These are phyloP conservation scores for Sebastes dallii DNA, from an alignment of 2,797 vertebrate genomes.

Conservation along the genomic window DNA sequence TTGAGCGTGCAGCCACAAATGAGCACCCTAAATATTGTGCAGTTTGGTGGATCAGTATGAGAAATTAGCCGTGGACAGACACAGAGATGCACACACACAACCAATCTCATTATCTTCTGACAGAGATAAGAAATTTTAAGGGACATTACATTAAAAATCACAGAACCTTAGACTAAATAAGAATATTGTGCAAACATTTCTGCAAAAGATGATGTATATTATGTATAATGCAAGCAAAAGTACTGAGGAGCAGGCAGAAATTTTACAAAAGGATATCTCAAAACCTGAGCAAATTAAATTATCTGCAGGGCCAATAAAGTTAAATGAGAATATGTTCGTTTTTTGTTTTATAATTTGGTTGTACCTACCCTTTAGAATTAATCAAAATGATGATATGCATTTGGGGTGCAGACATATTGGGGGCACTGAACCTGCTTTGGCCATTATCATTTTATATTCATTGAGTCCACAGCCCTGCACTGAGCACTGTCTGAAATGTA, in stretches of 20 bases:
- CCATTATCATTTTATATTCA: slow-evolving; percentile 25
- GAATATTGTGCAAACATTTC: background rate
- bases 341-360: background rate
- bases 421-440: slow-evolving; percentile 1
- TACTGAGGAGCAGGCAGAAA: background rate
- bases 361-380: background rate
- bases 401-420: background rate
- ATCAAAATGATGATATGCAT: slow-evolving; percentile 10
- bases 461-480: background rate
- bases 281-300: background rate
- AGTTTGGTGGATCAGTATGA: no score
- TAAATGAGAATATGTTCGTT: background rate
- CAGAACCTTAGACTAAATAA: background rate
- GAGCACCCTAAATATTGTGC: no score
- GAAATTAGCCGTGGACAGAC: no score
- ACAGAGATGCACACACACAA: no score
- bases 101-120: background rate
- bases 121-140: background rate
- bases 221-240: background rate
- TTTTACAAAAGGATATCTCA: background rate
- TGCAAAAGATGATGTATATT: background rate
- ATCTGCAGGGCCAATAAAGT: background rate
- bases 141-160: background rate
- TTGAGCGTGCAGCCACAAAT: no score
- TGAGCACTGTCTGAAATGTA: slow-evolving; percentile 30